phyloP scores from a whole-genome alignment of 2,113 vertebrate species.

The Phrynosoma platyrhinos region DNA sequence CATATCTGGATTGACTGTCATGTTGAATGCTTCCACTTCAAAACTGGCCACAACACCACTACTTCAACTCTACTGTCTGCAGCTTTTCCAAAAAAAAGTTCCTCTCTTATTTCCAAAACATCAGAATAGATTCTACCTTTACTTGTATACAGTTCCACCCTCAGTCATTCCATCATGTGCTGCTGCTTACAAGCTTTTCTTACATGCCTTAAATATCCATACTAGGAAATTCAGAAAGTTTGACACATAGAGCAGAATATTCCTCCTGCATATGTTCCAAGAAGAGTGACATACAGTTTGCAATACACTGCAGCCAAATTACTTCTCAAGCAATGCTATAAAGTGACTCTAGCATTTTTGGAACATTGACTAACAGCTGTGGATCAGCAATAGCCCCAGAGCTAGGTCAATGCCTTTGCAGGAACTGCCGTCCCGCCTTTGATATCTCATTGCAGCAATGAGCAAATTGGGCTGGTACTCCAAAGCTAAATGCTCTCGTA shows the following conservation, averaged over 20 bases:
- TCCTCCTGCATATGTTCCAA: accelerated
- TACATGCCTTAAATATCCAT: background rate
- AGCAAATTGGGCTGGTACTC: conserved; percentile 12
- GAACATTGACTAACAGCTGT: conserved; percentile 54
- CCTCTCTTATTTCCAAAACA: too few relatives aligned
- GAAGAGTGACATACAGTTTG: background rate
- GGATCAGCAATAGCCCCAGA: conserved; percentile 46
- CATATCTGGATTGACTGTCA: too few relatives aligned
- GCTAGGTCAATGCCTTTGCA: conserved; percentile 59
- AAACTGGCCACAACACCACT: too few relatives aligned
- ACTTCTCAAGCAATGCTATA: conserved; percentile 43
- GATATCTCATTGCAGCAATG: conserved; percentile 57
- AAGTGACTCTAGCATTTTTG: conserved; percentile 56
- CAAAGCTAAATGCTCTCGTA: conserved; percentile 33
- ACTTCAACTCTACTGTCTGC: too few relatives aligned
- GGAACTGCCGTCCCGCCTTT: conserved; percentile 61
- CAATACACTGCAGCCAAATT: conserved; percentile 38
- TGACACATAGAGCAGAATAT: background rate
- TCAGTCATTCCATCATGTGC: background rate
- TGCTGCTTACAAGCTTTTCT: background rate
- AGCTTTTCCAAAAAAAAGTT: too few relatives aligned
- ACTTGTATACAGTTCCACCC: background rate
- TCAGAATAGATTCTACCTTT: background rate
- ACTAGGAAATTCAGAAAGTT: background rate
- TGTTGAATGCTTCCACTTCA: too few relatives aligned